A percentile compares a stretch with the other conserved stretches of the same genome.
phyloP scores from a whole-genome alignment of 2,797 vertebrate genomes.

The Bucorvus abyssinicus region DNA sequence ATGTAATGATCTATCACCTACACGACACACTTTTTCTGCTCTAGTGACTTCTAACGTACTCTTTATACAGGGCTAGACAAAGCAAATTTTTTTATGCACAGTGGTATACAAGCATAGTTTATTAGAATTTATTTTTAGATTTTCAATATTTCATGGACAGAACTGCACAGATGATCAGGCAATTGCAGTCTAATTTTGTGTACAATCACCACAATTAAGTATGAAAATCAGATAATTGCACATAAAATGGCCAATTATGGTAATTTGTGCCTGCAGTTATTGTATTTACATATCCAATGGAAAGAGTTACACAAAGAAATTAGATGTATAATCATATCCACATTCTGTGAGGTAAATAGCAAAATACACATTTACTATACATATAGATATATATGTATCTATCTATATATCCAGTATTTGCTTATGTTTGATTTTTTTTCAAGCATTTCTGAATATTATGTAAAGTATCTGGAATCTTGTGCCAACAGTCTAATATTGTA shows the following conservation, averaged over 20 bases:
- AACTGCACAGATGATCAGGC: not conserved
- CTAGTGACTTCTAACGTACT: not conserved
- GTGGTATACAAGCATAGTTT: not conserved
- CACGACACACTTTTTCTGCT: not conserved
- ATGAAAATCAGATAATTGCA: slow-evolving; percentile 3
- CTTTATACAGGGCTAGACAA: not conserved
- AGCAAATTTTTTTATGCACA: not conserved
- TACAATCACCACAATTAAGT: not conserved
- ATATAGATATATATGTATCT: too few species aligned
- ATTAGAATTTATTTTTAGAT: not conserved
- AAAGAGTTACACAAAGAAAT: not conserved
- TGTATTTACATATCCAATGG: not conserved
- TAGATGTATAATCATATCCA: not conserved
- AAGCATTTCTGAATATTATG: not conserved
- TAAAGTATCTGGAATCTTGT: not conserved
- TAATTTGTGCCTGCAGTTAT: not conserved
- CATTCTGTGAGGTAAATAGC: not conserved
- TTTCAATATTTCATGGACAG: not conserved
- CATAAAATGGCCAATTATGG: not conserved
- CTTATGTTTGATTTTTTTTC: not conserved
- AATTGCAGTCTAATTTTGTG: not conserved
- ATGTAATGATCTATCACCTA: not conserved
- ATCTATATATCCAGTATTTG: not conserved
- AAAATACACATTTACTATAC: not conserved
- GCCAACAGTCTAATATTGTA: not conserved